Base-by-base conservation (phyloP, 2,888 invertebrate species). In the Mellilla xanthometata region DNA sequence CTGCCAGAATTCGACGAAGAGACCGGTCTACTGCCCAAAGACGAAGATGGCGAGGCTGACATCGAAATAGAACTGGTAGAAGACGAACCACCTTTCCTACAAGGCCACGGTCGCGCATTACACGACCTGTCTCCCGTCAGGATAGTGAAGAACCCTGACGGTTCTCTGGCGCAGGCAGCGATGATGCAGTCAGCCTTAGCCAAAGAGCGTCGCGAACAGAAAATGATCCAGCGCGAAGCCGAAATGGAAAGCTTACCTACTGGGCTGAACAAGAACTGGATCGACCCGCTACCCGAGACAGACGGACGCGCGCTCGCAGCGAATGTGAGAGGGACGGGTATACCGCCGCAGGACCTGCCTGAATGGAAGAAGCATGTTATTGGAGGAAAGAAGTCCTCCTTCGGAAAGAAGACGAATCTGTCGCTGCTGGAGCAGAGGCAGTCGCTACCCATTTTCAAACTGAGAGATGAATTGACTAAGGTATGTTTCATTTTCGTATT, bases 301-400 rank as follows among this genome's bases (percentile, higher is more conserved):
- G 95, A 95, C 49, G 92, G 93, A 0, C 89, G 94, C 29, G 91
- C 94, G 0, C 68, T 94, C 9, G 94, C 95, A 0, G 94, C 95
- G 0, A 95, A 95, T 62, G 94, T 95, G 91, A 90, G 97, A 33
- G 97, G 97, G 0, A 93, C 97, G 12, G 97, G 96, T 0, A 85
- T 95, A 11, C 93, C 95, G 36, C 93, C 94, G 0, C 96, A 96
- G 73, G 99, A 99, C 69, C 90, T 99, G 52, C 99, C 99, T 0
- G 99, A 99, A 77, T 99, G 99, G 99, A 99, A 99, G 81, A 98
- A 98, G 67, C 98, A 99, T 70, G 97, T 99, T 0, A 98, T 98
- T 45, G 99, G 98, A 1, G 99, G 98, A 0, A 97, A 98, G 75
- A 99, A 99, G 75, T 98, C 98, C 0, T 98, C 99, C 0, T 99